Conservation (phyloP, 2,797 vertebrate species). For the Pogonophryne albipinna region DNA sequence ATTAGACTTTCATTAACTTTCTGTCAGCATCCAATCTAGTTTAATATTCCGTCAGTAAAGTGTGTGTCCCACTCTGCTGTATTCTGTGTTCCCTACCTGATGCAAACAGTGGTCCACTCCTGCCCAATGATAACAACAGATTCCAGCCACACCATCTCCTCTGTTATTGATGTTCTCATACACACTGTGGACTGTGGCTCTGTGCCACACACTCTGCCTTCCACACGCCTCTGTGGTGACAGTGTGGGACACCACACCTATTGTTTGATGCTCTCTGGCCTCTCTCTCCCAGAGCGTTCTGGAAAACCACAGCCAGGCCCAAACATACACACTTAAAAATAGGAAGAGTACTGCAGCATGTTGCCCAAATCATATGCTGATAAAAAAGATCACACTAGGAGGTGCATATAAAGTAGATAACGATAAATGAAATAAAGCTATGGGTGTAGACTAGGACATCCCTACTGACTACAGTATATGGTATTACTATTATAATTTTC, state of each 20-base stretch:
- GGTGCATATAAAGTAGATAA: no score
- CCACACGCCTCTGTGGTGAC: constrained; percentile 47
- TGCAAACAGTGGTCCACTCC: constrained; percentile 43
- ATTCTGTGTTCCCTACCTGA: constrained; percentile 53
- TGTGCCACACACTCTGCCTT: constrained; percentile 45
- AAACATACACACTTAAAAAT: background rate
- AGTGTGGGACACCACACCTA: constrained; percentile 57
- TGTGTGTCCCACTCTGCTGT: constrained; percentile 10
- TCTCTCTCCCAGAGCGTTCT: constrained; percentile 74
- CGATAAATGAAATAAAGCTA: no score
- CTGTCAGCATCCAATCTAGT: background rate
- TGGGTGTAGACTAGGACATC: no score
- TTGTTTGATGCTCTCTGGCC: constrained; percentile 72
- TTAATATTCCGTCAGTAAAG: background rate
- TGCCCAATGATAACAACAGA: constrained; percentile 41
- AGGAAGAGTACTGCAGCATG: background rate
- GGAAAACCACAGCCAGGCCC: constrained; percentile 52
- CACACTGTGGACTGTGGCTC: constrained; percentile 46
- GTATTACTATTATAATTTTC: no score
- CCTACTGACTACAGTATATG: no score
- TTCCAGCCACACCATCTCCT: constrained; percentile 57
- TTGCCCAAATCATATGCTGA: no score
- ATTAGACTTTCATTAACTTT: constrained; percentile 2
- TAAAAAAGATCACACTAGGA: no score
- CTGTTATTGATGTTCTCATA: constrained; percentile 41